These are phyloP conservation scores for Platysteira castanea DNA, from an alignment of 2,113 vertebrate genomes.

Conservation along the genomic window DNA sequence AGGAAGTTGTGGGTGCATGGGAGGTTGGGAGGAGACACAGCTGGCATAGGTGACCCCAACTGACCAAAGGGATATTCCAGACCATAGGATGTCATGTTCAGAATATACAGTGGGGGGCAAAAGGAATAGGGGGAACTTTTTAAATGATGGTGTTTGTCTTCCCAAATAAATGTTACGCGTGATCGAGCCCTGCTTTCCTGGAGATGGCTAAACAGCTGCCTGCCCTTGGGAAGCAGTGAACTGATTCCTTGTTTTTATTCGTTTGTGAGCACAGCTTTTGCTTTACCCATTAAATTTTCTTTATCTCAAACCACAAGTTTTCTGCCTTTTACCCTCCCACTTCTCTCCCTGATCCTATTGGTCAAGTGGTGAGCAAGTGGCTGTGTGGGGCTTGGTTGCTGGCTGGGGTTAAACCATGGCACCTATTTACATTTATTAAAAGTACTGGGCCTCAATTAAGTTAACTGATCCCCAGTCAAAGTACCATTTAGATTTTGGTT, in stretches of 20 bases:
- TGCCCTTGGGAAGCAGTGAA: not conserved
- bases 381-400: fast-evolving
- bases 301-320: not conserved
- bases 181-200: not conserved
- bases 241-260: not conserved
- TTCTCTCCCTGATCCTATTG: not conserved
- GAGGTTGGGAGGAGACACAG: not conserved
- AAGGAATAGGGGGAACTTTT: not conserved
- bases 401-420: not conserved
- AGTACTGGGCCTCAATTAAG: not conserved
- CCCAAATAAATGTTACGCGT: not conserved
- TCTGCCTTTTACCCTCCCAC: not conserved
- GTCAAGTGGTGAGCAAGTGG: fast-evolving
- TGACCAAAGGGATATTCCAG: not conserved
- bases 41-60: not conserved
- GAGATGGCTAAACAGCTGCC: not conserved
- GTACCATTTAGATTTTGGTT: not conserved
- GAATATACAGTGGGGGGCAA: not conserved
- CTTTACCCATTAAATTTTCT: not conserved
- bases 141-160: not conserved
- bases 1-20: not conserved
- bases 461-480: not conserved
- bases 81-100: not conserved
- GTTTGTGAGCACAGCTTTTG: not conserved
- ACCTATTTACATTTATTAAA: not conserved